Evolutionary conservation across 2,888 invertebrate species (phyloP).

Genomic region (Athalia circularis): DNA sequence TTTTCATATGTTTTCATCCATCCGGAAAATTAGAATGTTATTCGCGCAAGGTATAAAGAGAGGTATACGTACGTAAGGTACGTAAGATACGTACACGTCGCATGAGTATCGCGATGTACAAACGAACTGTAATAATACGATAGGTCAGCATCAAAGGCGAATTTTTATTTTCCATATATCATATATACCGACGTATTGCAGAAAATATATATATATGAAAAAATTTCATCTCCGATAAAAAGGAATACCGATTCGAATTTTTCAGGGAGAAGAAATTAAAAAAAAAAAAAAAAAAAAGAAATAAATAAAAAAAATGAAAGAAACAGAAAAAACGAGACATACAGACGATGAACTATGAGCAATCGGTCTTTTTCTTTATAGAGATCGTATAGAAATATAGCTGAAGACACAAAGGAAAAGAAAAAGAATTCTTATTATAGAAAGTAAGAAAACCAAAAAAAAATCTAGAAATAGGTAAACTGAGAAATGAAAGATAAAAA

Average conservation of each 20-base stretch:
- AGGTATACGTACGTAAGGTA: conserved; percentile 2
- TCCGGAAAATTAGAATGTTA: conserved; percentile 73
- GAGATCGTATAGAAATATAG: too few relatives aligned
- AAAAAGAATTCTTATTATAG: neutral
- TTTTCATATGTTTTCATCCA: conserved; percentile 73
- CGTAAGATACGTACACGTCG: conserved; percentile 1
- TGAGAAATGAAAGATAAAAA: conserved; percentile 29
- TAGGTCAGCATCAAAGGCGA: neutral
- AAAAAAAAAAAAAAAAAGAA: conserved; percentile 1
- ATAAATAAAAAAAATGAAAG: neutral
- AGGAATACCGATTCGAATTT: neutral
- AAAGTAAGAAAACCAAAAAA: neutral
- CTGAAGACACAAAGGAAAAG: neutral
- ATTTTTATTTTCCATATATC: conserved; percentile 10
- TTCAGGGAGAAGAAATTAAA: neutral
- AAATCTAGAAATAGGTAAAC: conserved; percentile 10
- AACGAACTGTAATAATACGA: conserved; percentile 26
- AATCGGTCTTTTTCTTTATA: too few relatives aligned
- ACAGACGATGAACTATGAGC: too few relatives aligned
- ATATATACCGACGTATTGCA: neutral
- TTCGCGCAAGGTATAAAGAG: conserved; percentile 45
- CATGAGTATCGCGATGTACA: conserved; percentile 54
- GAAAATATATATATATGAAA: neutral
- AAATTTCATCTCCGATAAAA: neutral
- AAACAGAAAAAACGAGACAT: neutral